These are phyloP conservation scores for Conus betulinus DNA, from an alignment of 1,140 invertebrate species.

Conservation along the genomic window DNA sequence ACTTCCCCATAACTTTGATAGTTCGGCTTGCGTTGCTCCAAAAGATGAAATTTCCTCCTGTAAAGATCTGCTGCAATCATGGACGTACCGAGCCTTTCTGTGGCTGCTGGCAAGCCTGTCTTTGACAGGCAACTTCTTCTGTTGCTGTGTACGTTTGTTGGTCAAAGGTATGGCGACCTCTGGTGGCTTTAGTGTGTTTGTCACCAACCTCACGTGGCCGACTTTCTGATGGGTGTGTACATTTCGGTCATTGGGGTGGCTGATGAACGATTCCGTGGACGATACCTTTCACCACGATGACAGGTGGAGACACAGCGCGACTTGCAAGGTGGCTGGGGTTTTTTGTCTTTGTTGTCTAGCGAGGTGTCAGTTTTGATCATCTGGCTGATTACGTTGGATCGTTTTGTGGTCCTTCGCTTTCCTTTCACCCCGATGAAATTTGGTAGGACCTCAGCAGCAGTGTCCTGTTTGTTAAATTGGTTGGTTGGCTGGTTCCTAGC, in stretches of 20 bases:
- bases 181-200: not conserved
- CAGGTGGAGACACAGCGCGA: not conserved
- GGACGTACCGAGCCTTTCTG: not conserved
- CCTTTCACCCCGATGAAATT: too few relatives aligned
- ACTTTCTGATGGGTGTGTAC: not conserved
- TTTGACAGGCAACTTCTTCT: not conserved
- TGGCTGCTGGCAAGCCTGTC: not conserved
- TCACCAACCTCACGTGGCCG: not conserved
- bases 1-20: not conserved
- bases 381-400: too few relatives aligned
- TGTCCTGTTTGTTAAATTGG: too few relatives aligned
- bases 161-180: not conserved
- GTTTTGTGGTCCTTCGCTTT: too few relatives aligned
- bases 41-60: not conserved
- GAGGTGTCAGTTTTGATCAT: too few relatives aligned
- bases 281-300: not conserved
- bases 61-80: not conserved
- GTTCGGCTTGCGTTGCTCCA: not conserved
- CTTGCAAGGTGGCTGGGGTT: not conserved
- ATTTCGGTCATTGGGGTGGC: not conserved
- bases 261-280: not conserved
- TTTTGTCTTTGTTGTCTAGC: too few relatives aligned
- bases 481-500: too few relatives aligned
- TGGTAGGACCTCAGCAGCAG: too few relatives aligned
- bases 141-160: not conserved